phyloP scores from a whole-genome alignment of 2,888 invertebrate species.

The Tenthredo distinguenda region DNA sequence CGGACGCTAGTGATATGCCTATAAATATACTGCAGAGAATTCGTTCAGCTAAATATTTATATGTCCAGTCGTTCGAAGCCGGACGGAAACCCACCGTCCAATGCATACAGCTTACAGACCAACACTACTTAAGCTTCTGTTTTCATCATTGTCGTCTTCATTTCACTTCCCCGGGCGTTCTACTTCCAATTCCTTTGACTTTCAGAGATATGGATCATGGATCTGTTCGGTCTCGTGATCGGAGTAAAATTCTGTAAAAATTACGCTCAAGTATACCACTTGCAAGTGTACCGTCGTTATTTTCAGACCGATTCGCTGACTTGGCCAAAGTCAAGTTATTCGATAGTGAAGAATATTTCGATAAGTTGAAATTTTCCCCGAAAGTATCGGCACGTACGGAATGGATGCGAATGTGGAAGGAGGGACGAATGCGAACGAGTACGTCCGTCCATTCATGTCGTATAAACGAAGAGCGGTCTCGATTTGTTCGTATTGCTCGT shows the following conservation, averaged over 20 bases:
- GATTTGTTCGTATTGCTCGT: constrained; percentile 20
- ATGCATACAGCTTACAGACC: not conserved
- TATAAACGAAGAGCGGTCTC: not conserved
- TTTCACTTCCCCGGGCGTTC: not conserved
- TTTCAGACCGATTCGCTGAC: not conserved
- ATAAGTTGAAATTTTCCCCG: not conserved
- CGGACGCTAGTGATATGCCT: constrained; percentile 42
- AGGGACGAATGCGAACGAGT: not conserved
- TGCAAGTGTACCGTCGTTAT: not conserved
- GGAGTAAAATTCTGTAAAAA: not conserved
- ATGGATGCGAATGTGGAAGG: not conserved
- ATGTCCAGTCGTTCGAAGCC: constrained; percentile 18
- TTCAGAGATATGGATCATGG: not conserved
- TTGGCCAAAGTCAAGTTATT: constrained; percentile 7
- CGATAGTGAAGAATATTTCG: not conserved
- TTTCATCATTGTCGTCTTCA: not conserved
- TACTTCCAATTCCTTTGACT: not conserved
- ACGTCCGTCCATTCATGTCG: not conserved
- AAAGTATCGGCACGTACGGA: not conserved
- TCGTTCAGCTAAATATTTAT: constrained; percentile 62
- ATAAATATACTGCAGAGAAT: constrained; percentile 57
- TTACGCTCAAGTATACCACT: not conserved
- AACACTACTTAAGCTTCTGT: not conserved
- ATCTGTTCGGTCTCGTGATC: not conserved
- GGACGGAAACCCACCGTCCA: not conserved